phyloP scores from a whole-genome alignment of 2,888 invertebrate species.

The Andrena camellia region DNA sequence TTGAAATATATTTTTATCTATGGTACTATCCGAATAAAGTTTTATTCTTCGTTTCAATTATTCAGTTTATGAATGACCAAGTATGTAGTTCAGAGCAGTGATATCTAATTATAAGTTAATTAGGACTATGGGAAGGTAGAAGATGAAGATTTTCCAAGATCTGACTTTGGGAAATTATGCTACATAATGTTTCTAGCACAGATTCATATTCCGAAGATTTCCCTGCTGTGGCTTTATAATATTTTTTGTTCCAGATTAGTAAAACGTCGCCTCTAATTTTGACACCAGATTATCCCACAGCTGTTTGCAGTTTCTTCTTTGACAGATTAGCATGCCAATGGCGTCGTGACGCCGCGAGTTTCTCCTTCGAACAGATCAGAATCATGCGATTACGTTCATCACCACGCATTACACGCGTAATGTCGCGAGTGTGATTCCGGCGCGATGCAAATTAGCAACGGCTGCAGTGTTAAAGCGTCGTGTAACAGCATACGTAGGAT shows the following conservation, averaged over 20 bases:
- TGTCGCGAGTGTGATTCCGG: slow-evolving; percentile 52
- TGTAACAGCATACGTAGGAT: slow-evolving; percentile 61
- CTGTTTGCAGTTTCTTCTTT: neutral
- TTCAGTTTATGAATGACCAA: too few relatives aligned
- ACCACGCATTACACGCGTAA: slow-evolving; percentile 45
- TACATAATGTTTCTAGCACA: too few relatives aligned
- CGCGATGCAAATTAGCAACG: slow-evolving; percentile 62
- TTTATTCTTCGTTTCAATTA: too few relatives aligned
- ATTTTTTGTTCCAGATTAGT: neutral
- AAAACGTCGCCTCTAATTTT: neutral
- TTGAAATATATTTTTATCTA: too few relatives aligned
- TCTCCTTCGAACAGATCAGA: slow-evolving; percentile 37
- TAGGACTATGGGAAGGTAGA: too few relatives aligned
- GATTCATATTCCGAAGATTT: too few relatives aligned
- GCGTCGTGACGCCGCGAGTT: neutral
- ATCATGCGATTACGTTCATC: slow-evolving; percentile 29
- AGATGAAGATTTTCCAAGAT: too few relatives aligned
- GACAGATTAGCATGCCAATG: neutral
- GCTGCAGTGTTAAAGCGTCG: slow-evolving; percentile 46
- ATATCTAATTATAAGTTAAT: too few relatives aligned
- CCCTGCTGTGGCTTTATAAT: neutral
- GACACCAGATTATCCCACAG: neutral
- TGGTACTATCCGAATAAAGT: too few relatives aligned
- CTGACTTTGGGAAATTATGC: too few relatives aligned
- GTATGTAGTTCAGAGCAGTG: too few relatives aligned